Evolutionary conservation across 1,140 invertebrate genomes (phyloP), one percentile per base, ranked within the genome.

Genomic region (Euwallacea similis): DNA sequence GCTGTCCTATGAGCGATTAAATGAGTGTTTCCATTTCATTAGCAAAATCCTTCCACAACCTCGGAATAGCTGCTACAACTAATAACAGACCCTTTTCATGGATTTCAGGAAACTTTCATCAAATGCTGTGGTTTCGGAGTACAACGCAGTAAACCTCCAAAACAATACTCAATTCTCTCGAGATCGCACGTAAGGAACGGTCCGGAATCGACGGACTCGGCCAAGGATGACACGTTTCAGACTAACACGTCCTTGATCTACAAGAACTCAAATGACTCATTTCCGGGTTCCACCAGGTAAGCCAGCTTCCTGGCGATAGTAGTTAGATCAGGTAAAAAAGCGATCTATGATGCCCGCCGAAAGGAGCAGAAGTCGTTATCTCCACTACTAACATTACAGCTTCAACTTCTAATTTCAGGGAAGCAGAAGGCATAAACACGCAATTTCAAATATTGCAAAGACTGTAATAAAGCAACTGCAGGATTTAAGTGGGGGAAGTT

Each of bases 231-330:
- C 43, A 77, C 73, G 9, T 53, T 75, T 43, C 75, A 76, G 46
- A 77, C 75, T 16, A 80, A 76, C 47, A 77, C 75, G 11, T 78
- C 80, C 13, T n/a, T 72, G 42, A 67, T 72, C 7, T 74, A 73
- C 11, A 84, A 83, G 73, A 63, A 76, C 4, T 74, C 73, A 0
- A 71, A 76, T 8, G 73, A 72, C 50, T 73, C 77, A 4, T 74
- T 71, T 58, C 42, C 42, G 7, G 55, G 69, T 13, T 63, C 68
- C 7, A 33, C 42, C 9, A 71, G 62, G 69, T 65, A 59, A 65
- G 21, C 21, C 21, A 33, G 4, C 21, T 33, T 33, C 4, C 21
- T 33, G 21, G 21, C 21, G 1, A 33, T 2, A 33, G 4, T 4
- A 33, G 21, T 33, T 4, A 4, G 21, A 33, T 33, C 21, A 33